phyloP scores from a whole-genome alignment of 2,113 vertebrate genomes.

The Pogona vitticeps region DNA sequence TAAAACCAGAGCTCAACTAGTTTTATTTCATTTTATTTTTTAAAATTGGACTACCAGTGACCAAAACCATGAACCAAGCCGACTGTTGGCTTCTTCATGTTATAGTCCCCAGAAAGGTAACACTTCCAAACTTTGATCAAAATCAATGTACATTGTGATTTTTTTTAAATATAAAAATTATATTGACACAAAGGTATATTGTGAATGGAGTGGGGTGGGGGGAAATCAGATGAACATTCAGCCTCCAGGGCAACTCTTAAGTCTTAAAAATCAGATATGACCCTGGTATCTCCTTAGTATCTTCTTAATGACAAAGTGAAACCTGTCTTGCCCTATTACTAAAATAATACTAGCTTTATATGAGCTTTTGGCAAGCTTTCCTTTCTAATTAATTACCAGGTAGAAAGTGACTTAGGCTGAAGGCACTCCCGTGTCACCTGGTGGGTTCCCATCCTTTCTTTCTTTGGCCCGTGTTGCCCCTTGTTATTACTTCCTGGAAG shows the following conservation, averaged over 20 bases:
- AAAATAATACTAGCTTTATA: rapidly evolving
- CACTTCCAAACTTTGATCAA: neutral
- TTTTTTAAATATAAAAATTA: no score
- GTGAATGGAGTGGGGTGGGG: no score
- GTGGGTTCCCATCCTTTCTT: neutral
- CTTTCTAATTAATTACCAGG: neutral
- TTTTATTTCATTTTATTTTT: no score
- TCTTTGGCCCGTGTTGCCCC: constrained; percentile 11
- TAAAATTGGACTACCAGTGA: no score
- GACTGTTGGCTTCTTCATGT: no score
- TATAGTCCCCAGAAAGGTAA: neutral
- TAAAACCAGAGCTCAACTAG: no score
- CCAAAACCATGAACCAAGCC: no score
- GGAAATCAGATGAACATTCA: neutral
- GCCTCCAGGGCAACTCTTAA: neutral
- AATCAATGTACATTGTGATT: no score
- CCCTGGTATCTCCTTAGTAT: no score
- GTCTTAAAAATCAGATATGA: neutral
- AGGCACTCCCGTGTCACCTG: neutral
- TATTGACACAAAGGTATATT: neutral
- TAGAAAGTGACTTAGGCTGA: neutral
- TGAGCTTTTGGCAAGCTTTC: neutral
- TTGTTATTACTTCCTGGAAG: neutral
- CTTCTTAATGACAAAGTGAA: neutral
- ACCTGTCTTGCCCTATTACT: neutral